Base-by-base conservation (phyloP, 2,888 invertebrate genomes). In the Chaetoderma sp. region DNA sequence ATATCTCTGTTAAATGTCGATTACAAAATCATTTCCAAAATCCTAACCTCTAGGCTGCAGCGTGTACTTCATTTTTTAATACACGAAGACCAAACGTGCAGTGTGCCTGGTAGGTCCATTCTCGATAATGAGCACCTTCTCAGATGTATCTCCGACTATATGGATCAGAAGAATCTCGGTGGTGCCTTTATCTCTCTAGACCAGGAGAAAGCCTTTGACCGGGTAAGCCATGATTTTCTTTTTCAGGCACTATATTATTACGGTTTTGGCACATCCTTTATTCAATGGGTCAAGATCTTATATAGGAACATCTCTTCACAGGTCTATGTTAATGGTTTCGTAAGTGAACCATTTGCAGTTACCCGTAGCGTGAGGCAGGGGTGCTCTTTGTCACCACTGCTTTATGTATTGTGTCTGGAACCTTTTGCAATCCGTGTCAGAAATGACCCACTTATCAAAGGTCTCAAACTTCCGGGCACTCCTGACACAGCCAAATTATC, bases 151-250 rank as follows among this genome's bases (percentile, higher is more conserved):
- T 18, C 67, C 25, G 67, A 71, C 52, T 74, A 68, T 74, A 44
- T 62, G 16, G 58, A 72, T 23, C 67, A 68, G 39, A 68, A 73
- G 57, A 27, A 74, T n/a, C 28, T 68, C 18, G 16, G 45, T 36
- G 63, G 68, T 44, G 56, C 59, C 32, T 71, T 74, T 54, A 67
- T 74, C 32, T 52, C 44, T 62, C 33, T 74, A 39, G 75, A 77
- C 56, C 77, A 75, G 59, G 72, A 70, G 50, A 77, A 75, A 39
- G 74, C 73, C 1, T 75, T 75, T 47, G 73, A 75, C 54, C 56
- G 73, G 32, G 74, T 74, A 18, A 63, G 62, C 25, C 69, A 71
- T 61, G 52, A 62, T n/a, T 75, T 65, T 60, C n/a, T 76, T 21
- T 70, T 67, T 65, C 57, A 69, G 44, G 56, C 61, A 5, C 49